Conservation (phyloP, 2,113 vertebrate species). For the Lycaon pictus region DNA sequence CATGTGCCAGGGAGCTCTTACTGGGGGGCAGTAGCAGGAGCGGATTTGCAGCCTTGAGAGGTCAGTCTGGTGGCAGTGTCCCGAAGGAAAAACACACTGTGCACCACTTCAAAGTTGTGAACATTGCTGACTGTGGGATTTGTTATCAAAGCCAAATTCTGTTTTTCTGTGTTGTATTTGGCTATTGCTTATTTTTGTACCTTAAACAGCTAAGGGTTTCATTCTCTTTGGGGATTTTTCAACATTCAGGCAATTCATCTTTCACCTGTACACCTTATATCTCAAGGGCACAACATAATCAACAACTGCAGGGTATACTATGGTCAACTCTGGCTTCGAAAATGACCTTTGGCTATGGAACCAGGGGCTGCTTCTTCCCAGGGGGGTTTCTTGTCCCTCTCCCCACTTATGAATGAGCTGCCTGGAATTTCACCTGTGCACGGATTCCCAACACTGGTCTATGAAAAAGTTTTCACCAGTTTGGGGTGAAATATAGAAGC, state of each 20-base stretch:
- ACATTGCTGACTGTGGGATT: not conserved
- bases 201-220: not conserved
- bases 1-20: not conserved
- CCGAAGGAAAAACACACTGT: not conserved
- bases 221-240: not conserved
- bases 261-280: not conserved
- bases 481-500: not conserved
- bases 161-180: not conserved
- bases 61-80: not conserved
- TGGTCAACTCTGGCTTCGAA: not conserved
- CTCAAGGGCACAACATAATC: not conserved
- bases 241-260: not conserved
- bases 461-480: not conserved
- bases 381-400: not conserved
- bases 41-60: not conserved
- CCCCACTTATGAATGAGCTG: too few relatives aligned
- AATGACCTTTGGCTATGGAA: not conserved
- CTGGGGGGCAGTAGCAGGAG: not conserved
- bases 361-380: not conserved
- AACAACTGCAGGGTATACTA: not conserved
- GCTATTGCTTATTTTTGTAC: not conserved
- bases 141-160: conserved; percentile 16
- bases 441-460: not conserved
- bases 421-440: not conserved
- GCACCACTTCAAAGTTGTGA: not conserved